Evolutionary conservation across 1,140 invertebrate genomes (phyloP).

Genomic region (Steinernema khuongi): DNA sequence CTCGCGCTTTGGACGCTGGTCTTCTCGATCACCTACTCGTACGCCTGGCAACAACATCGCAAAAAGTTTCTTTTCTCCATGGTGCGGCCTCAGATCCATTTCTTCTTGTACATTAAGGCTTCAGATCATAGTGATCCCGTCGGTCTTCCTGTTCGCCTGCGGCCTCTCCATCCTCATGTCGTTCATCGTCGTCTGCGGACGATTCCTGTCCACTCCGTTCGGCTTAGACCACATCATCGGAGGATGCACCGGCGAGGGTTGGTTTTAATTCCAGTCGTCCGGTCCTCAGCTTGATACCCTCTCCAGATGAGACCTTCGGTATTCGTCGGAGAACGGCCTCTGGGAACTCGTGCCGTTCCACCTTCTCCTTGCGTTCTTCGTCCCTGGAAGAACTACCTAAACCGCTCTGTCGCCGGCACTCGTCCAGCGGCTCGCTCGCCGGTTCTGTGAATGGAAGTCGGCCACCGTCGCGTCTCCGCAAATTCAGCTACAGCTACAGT

Average conservation of each 20-base stretch:
- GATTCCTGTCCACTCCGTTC: slow-evolving; percentile 29
- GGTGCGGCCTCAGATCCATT: slow-evolving; percentile 16
- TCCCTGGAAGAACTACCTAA: slow-evolving; percentile 26
- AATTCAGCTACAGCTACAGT: slow-evolving; percentile 11
- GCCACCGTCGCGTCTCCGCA: background rate
- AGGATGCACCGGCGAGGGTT: slow-evolving; percentile 5
- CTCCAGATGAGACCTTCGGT: slow-evolving; percentile 9
- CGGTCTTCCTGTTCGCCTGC: slow-evolving; percentile 30
- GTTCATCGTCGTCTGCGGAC: slow-evolving; percentile 32
- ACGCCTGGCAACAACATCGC: slow-evolving; percentile 35
- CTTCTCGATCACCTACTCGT: slow-evolving; percentile 35
- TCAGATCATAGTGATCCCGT: slow-evolving; percentile 33
- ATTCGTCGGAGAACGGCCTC: slow-evolving; percentile 17
- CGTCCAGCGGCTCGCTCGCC: background rate
- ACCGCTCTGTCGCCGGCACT: slow-evolving; percentile 33
- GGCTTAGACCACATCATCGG: slow-evolving; percentile 32
- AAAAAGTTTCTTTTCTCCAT: slow-evolving; percentile 37
- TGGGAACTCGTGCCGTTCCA: slow-evolving; percentile 26
- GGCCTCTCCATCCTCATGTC: slow-evolving; percentile 33
- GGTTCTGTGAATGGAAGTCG: background rate
- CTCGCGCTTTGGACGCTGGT: slow-evolving; percentile 38
- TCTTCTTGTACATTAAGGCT: background rate
- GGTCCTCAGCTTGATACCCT: background rate
- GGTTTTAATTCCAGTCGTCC: slow-evolving; percentile 13
- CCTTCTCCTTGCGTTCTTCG: slow-evolving; percentile 23